Evolutionary conservation across 2,113 vertebrate genomes (phyloP), one percentile per base, ranked within the genome.

Genomic region (Columba livia): DNA sequence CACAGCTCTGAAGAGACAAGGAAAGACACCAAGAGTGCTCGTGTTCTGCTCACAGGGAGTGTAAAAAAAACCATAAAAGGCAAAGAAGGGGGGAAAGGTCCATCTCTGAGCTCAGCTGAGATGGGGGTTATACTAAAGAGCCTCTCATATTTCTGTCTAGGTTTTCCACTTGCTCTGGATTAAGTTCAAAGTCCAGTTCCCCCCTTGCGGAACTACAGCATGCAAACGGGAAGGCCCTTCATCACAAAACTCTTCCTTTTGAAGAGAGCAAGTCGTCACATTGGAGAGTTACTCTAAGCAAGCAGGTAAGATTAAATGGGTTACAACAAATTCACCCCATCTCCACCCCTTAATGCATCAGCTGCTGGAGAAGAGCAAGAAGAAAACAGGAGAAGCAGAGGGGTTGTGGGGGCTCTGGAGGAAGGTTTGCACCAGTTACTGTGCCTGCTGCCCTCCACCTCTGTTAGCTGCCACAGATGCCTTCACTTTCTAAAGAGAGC

Each of bases 151-250:
- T 92, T 79, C 72, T 83, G 4, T 48, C 42, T 57, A 61, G 11
- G 21, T 61, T 81, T 65, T 16, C 60, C 25, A 1, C 29, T 64
- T 0, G 0, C 62, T 65, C 54, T n/a, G 15, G 56, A 56, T 56
- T 32, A 51, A 80, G 10, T 1, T 24, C 61, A 64, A 86, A 80
- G 36, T 18, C n/a, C 3, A 3, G 23, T 47, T 85, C 66, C 72
- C 62, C 4, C 44, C 77, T 21, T 8, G 11, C 50, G 44, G 32
- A 26, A 31, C 66, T 44, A 23, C 0, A 0, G 9, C 4, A 0
- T 7, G 25, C 3, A 18, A 53, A 16, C 4, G 12, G 64, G 16
- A 54, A 42, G 7, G 7, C 20, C 40, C 36, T 72, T 60, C 15
- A 6, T 6, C 5, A 4, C 57, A 47, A 24, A 47, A 25, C 23